Conservation (phyloP, 2,797 vertebrate species). For the Cottoperca gobio region DNA sequence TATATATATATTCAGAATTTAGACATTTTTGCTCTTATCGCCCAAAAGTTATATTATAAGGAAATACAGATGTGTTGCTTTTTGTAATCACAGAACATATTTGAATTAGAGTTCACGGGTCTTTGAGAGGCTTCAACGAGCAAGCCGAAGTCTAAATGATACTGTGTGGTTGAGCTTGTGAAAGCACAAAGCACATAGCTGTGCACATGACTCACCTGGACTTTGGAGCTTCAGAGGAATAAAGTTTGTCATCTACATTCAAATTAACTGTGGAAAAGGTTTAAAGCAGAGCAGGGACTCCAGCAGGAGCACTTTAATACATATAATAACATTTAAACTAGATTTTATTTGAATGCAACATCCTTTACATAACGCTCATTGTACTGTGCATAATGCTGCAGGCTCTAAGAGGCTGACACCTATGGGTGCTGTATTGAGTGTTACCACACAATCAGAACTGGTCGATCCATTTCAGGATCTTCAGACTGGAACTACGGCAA, state of each 20-base stretch:
- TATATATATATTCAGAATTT: too few relatives aligned
- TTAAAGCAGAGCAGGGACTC: background rate
- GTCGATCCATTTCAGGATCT: conserved; percentile 39
- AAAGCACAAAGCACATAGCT: background rate
- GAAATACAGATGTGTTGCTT: background rate
- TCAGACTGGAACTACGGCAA: conserved; percentile 40
- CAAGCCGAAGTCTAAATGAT: conserved; percentile 22
- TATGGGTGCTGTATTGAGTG: background rate
- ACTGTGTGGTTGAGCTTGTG: background rate
- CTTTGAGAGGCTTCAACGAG: background rate
- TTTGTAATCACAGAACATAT: background rate
- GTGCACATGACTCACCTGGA: conserved; percentile 35
- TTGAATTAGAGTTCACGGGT: background rate
- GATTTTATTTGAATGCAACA: background rate
- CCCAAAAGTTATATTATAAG: background rate
- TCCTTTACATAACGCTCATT: background rate
- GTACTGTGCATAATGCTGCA: background rate
- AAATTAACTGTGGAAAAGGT: background rate
- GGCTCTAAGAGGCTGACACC: conserved; percentile 5
- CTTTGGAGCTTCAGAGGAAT: conserved; percentile 35
- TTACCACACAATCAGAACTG: conserved; percentile 18
- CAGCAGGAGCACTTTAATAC: background rate
- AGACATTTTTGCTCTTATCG: background rate
- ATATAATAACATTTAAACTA: background rate
- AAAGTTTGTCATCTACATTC: background rate